Conservation (phyloP, 2,888 invertebrate genomes). For the Xanthorhoe designata region DNA sequence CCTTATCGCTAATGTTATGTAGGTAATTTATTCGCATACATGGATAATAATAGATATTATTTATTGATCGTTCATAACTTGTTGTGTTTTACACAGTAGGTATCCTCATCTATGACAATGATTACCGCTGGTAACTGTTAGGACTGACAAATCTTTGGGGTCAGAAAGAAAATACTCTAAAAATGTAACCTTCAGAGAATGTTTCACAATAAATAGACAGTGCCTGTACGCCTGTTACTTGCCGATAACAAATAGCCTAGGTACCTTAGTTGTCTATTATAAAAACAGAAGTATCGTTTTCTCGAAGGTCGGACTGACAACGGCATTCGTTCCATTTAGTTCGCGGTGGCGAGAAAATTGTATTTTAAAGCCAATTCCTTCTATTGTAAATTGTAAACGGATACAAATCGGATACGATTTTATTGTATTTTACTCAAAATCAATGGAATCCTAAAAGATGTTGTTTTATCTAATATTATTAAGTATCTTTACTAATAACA, state of each 20-base stretch:
- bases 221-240: conserved; percentile 5
- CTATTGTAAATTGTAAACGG: not conserved
- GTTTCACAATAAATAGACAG: conserved; percentile 20
- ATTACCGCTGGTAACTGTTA: not conserved
- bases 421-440: too few relatives aligned
- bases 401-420: not conserved
- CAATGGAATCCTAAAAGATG: too few relatives aligned
- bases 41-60: conserved; percentile 3
- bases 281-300: conserved; percentile 28
- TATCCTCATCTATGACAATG: not conserved
- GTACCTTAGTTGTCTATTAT: conserved; percentile 12
- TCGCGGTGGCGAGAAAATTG: conserved; percentile 32
- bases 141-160: not conserved
- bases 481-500: too few relatives aligned
- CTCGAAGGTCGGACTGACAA: conserved; percentile 54
- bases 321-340: conserved; percentile 48
- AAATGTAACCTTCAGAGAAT: not conserved
- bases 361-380: conserved; percentile 24
- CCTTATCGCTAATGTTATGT: conserved; percentile 26
- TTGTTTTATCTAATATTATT: too few relatives aligned
- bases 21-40: conserved; percentile 8
- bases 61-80: conserved; percentile 12
- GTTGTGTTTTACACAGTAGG: conserved; percentile 6
- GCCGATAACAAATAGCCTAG: conserved; percentile 16
- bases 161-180: not conserved